Base-by-base conservation (phyloP, 2,113 vertebrate genomes). In the Dasyprocta punctata region DNA sequence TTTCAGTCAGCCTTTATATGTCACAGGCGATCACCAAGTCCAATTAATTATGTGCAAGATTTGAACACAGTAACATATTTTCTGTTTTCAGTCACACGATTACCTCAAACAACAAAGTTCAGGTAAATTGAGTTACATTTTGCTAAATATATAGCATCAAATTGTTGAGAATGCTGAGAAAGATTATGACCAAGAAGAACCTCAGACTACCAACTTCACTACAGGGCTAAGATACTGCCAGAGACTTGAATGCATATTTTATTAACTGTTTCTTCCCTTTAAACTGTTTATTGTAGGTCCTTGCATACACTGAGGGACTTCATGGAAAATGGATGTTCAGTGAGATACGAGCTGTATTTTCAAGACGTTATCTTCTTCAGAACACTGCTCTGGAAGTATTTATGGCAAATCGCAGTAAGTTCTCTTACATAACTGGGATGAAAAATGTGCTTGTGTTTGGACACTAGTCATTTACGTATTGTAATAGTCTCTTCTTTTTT, bases 311-410 rank as follows among this genome's bases (percentile, higher is more conserved):
- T 0, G 99, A 99, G 97, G 99, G 99, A 19, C 99, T 99, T 94
- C 99, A 99, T 97, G 99, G 99, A 92, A 99, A 99, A 98, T 99
- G 99, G 99, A 99, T 99, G 99, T 99, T 99, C 99, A 99, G 99
- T 24, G 99, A 99, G 98, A 99, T 99, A 97, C 99, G 99, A 44
- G 99, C 99, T 0, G 99, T 99, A 44, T 99, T 99, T 98, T 99
- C 99, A 96, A 99, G 99, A 89, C 99, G 99, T 36, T 99, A 99
- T 96, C 99, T 99, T 97, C 99, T 99, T 49, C 99, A 99, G 97
- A 99, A 99, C 98, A 99, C 99, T 7, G 99, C 99, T 30, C 97
- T 99, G 98, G 99, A 99, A 98, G 99, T 99, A 71, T 99, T 99
- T 89, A 99, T 99, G 99, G 99, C 99, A 97, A 99, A 99, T 98